Evolutionary conservation across 2,888 invertebrate genomes (phyloP).

Genomic region (Prosapia bicincta): DNA sequence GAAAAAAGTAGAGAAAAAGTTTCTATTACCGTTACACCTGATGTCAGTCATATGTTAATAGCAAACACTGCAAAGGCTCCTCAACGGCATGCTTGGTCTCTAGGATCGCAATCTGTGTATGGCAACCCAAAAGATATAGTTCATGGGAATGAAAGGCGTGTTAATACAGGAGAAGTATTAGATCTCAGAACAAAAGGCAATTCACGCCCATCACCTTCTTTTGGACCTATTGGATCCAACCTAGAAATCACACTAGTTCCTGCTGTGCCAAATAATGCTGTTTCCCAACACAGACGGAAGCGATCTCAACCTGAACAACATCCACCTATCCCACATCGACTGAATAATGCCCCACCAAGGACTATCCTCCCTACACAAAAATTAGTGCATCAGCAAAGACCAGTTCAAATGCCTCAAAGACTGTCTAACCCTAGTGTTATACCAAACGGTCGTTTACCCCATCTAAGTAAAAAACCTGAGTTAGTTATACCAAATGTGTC

Average conservation of each 20-base stretch:
- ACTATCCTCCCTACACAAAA: conserved; percentile 8
- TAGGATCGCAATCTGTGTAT: conserved; percentile 50
- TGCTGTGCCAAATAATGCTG: conserved; percentile 36
- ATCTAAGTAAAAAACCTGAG: neutral
- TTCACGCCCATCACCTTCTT: neutral
- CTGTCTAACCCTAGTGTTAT: neutral
- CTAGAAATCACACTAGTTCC: conserved; percentile 66
- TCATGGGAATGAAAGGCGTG: conserved; percentile 25
- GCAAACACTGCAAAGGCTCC: neutral
- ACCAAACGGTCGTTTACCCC: neutral
- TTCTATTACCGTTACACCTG: conserved; percentile 51
- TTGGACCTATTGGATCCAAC: conserved; percentile 52
- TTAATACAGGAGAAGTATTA: conserved; percentile 55
- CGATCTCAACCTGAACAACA: conserved; percentile 34
- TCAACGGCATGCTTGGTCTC: conserved; percentile 16
- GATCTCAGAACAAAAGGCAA: conserved; percentile 59
- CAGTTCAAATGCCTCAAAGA: neutral
- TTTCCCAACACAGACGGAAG: conserved; percentile 5
- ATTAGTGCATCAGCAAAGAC: conserved; percentile 4
- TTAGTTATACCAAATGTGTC: conserved; percentile 18
- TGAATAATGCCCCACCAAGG: conserved; percentile 8
- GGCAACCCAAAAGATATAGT: conserved; percentile 65
- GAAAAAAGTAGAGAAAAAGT: conserved; percentile 37
- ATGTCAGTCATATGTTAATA: conserved; percentile 47
- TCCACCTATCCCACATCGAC: conserved; percentile 19